Percentiles rank a stretch among this genome's conserved stretches.
Conservation (phyloP, 2,113 vertebrate genomes). For the Synchiropus splendidus region DNA sequence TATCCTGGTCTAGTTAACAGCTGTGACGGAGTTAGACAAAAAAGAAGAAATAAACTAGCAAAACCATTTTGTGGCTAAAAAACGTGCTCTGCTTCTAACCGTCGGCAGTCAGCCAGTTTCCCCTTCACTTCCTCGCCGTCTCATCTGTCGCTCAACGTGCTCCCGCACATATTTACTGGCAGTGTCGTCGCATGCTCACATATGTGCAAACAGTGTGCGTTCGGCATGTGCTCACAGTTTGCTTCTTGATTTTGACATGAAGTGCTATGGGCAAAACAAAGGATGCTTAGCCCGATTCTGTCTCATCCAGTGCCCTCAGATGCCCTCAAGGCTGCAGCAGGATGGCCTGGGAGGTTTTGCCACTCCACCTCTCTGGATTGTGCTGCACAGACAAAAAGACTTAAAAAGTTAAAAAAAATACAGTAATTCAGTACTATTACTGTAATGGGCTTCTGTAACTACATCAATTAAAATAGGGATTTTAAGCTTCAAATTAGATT, state of each 20-base stretch:
- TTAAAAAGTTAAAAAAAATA: no score
- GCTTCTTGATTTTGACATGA: constrained; percentile 52
- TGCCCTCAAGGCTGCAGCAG: constrained; percentile 40
- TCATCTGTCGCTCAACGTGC: not conserved
- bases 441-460: no score
- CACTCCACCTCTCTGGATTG: not conserved
- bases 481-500: no score
- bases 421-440: no score
- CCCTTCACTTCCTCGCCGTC: no score
- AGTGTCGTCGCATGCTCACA: constrained; percentile 6
- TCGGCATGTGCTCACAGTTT: constrained; percentile 52
- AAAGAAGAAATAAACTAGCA: constrained; percentile 13
- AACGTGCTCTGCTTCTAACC: no score
- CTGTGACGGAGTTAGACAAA: constrained; percentile 16
- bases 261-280: constrained; percentile 59
- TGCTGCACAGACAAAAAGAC: no score
- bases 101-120: no score
- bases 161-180: not conserved
- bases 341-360: constrained; percentile 36
- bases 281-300: constrained; percentile 56
- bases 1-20: constrained; percentile 60
- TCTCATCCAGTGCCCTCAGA: constrained; percentile 47
- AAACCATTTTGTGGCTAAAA: constrained; percentile 2
- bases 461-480: no score
- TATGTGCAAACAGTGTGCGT: constrained; percentile 33